Percentiles rank a stretch among this genome's conserved stretches.
Conservation (phyloP, 2,113 vertebrate species). For the Tichodroma muraria region DNA sequence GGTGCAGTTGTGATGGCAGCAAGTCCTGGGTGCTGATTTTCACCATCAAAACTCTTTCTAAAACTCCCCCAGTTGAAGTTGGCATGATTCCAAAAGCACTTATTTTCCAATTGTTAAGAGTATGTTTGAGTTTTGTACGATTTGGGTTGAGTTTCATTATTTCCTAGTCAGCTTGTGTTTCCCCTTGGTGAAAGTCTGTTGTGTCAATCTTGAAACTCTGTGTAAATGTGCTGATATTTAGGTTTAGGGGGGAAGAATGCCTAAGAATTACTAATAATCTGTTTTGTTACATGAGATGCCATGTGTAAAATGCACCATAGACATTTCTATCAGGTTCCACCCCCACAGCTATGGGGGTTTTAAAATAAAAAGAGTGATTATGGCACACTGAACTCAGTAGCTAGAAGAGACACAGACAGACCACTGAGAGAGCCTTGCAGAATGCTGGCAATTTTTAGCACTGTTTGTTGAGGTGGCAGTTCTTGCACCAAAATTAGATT, state of each 20-base stretch:
- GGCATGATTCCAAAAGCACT: background rate
- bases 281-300: background rate
- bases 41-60: background rate
- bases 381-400: background rate
- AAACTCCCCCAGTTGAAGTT: background rate
- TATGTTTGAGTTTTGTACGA: background rate
- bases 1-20: background rate
- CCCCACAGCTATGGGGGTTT: background rate
- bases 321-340: background rate
- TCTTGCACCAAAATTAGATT: conserved; percentile 42
- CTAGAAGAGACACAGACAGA: background rate
- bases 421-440: background rate
- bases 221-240: background rate
- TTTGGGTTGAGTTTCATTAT: background rate
- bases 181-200: background rate
- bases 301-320: background rate
- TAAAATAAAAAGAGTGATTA: background rate
- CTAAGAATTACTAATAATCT: background rate
- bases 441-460: background rate
- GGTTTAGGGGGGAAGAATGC: background rate
- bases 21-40: background rate
- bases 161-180: background rate
- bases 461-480: background rate
- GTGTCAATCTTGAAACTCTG: background rate
- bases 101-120: background rate